A percentile compares a stretch with the other conserved stretches of the same genome.
Conservation (phyloP, 2,888 invertebrate species). For the Schrankia costaestrigalis region DNA sequence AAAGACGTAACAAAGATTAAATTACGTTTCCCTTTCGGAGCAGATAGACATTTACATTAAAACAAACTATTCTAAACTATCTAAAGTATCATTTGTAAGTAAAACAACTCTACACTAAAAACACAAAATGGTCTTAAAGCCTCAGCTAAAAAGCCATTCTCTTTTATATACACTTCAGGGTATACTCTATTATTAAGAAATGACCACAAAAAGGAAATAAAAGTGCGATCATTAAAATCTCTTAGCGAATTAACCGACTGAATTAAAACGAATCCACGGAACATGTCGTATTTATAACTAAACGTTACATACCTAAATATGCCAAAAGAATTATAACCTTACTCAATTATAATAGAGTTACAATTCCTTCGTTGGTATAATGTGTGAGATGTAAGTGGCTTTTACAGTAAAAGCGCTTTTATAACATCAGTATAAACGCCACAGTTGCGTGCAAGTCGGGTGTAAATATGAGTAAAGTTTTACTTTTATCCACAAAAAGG, state of each 20-base stretch:
- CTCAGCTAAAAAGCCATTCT: background rate
- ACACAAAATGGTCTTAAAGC: background rate
- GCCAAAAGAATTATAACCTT: slow-evolving; percentile 8
- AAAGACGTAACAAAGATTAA: no score
- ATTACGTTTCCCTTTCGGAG: no score
- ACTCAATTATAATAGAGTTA: slow-evolving; percentile 4
- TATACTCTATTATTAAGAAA: slow-evolving; percentile 9
- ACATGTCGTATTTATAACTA: slow-evolving; percentile 19
- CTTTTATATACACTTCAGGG: background rate
- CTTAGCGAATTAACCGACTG: slow-evolving; percentile 24
- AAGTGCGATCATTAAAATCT: slow-evolving; percentile 21
- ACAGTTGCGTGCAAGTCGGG: slow-evolving; percentile 26
- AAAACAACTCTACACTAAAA: no score
- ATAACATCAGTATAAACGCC: slow-evolving; percentile 26
- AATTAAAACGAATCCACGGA: slow-evolving; percentile 22
- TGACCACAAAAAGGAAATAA: slow-evolving; percentile 12
- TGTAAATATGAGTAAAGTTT: slow-evolving; percentile 29
- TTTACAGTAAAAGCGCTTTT: slow-evolving; percentile 33
- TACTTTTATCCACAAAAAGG: slow-evolving; percentile 32
- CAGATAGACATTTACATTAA: no score
- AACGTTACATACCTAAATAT: slow-evolving; percentile 11
- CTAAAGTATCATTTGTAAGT: no score
- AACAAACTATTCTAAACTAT: no score
- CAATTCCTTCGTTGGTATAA: slow-evolving; percentile 8
- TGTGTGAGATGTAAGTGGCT: slow-evolving; percentile 15